Conservation (phyloP, 2,888 invertebrate species). For the Kryphioiulus occultus region DNA sequence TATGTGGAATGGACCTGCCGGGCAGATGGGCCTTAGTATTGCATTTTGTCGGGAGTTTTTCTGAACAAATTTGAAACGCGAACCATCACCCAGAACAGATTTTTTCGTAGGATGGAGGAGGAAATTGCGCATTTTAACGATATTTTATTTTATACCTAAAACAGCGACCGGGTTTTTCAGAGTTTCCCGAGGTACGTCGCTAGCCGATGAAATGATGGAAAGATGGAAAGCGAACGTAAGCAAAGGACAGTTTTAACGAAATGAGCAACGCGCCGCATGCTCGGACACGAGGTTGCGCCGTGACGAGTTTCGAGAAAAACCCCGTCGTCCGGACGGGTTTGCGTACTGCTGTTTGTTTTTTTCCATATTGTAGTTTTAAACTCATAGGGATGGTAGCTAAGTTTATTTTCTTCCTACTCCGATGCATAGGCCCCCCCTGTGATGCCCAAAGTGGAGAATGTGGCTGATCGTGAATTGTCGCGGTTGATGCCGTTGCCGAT, state of each 20-base stretch:
- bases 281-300: not conserved
- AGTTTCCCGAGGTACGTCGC: too few species aligned
- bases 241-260: not conserved
- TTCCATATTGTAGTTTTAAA: slow-evolving; percentile 49
- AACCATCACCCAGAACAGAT: not conserved
- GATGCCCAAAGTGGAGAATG: slow-evolving; percentile 33
- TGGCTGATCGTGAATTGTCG: slow-evolving; percentile 16
- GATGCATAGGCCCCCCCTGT: slow-evolving; percentile 39
- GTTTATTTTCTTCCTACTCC: slow-evolving; percentile 46
- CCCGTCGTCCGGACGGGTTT: not conserved
- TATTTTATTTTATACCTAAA: slow-evolving; percentile 47
- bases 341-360: slow-evolving; percentile 20
- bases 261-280: not conserved
- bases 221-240: not conserved
- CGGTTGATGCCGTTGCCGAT: too few species aligned
- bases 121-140: slow-evolving; percentile 29
- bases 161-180: too few species aligned
- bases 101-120: slow-evolving; percentile 42
- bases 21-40: not conserved
- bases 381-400: slow-evolving; percentile 49
- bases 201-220: too few species aligned
- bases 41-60: not conserved
- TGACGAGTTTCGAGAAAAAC: not conserved
- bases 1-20: not conserved
- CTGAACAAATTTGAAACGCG: slow-evolving; percentile 41